phyloP scores from a whole-genome alignment of 2,888 invertebrate species.

The Coronaproctus castanopsis region DNA sequence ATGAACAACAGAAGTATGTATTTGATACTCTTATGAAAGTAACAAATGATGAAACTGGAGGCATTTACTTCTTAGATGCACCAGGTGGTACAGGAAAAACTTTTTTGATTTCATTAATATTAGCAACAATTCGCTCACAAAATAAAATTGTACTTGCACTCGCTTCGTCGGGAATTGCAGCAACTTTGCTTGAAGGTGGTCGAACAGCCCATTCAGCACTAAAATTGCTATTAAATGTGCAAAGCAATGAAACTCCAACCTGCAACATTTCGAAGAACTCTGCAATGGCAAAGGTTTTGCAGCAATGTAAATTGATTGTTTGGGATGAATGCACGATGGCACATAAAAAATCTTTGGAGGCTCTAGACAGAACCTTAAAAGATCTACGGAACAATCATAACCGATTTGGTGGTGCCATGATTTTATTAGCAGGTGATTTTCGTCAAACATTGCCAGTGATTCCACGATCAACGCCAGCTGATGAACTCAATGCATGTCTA shows the following conservation, averaged over 20 bases:
- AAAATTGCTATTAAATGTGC: neutral
- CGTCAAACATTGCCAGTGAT: constrained; percentile 19
- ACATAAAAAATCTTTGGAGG: constrained; percentile 19
- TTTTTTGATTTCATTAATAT: neutral
- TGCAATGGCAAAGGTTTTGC: constrained; percentile 12
- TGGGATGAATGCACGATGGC: constrained; percentile 23
- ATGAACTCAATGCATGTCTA: constrained; percentile 19
- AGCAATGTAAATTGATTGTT: constrained; percentile 14
- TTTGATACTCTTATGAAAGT: too few species aligned
- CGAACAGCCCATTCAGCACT: neutral
- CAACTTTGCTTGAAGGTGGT: neutral
- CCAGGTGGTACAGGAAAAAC: neutral
- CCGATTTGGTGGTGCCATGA: neutral
- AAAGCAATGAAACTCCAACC: neutral
- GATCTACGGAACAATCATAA: constrained; percentile 1
- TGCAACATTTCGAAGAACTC: neutral
- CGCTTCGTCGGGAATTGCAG: neutral
- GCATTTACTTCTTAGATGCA: neutral
- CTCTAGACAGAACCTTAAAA: constrained; percentile 17
- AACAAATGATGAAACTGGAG: too few species aligned
- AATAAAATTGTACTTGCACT: neutral
- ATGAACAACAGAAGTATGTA: too few species aligned
- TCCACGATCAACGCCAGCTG: constrained; percentile 6
- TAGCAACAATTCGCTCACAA: neutral
- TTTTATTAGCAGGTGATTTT: constrained; percentile 22